phyloP scores from a whole-genome alignment of 1,140 invertebrate genomes.

The Hyposmocoma kahamanoa region DNA sequence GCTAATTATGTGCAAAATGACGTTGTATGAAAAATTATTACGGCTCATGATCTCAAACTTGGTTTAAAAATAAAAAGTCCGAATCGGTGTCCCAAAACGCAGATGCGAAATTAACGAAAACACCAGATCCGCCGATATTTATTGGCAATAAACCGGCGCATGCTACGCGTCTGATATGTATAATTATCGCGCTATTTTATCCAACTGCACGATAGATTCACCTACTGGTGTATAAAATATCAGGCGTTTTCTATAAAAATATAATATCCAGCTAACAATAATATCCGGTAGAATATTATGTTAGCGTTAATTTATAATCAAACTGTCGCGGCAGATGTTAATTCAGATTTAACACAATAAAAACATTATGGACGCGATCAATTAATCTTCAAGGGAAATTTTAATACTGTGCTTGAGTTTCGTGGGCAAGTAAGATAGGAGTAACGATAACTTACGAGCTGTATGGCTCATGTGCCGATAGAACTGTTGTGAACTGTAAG shows the following conservation, averaged over 20 bases:
- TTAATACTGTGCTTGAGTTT: too few species aligned
- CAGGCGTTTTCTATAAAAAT: slow-evolving; percentile 28
- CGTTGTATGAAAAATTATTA: slow-evolving; percentile 16
- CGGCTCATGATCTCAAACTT: slow-evolving; percentile 34
- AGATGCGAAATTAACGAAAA: slow-evolving; percentile 30
- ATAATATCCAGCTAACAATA: slow-evolving; percentile 42
- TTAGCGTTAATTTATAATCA: slow-evolving; percentile 49
- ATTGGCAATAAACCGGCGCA: slow-evolving; percentile 51
- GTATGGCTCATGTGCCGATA: too few species aligned
- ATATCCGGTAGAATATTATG: slow-evolving; percentile 50
- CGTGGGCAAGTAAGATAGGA: too few species aligned
- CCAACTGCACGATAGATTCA: slow-evolving; percentile 18
- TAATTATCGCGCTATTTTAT: slow-evolving; percentile 36
- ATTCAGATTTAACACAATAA: slow-evolving; percentile 36
- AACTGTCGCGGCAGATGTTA: slow-evolving; percentile 45
- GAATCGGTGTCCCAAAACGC: slow-evolving; percentile 31
- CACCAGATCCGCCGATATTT: slow-evolving; percentile 54
- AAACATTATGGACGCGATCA: slow-evolving; percentile 11
- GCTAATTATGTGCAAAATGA: too few species aligned
- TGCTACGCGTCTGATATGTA: slow-evolving; percentile 16
- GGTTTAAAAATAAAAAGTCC: slow-evolving; percentile 47
- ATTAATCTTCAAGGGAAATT: slow-evolving; percentile 1
- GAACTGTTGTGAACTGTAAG: slow-evolving; percentile 16
- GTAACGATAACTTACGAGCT: too few species aligned
- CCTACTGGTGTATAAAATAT: slow-evolving; percentile 32